Evolutionary conservation across 2,113 vertebrate genomes (phyloP).

Genomic region (Globicephala melas): DNA sequence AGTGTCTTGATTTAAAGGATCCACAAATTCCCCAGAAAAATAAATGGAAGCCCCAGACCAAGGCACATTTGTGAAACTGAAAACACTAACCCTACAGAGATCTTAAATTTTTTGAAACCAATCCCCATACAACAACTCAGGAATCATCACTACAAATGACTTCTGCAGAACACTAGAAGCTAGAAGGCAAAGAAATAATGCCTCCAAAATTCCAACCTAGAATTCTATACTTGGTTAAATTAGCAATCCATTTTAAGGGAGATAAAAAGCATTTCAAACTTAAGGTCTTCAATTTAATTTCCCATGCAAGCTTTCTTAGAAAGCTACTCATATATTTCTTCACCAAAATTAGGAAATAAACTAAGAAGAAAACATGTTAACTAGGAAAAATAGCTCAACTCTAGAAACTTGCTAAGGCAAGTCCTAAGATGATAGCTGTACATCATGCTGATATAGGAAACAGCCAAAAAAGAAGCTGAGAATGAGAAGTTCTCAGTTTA

Average conservation of each 20-base stretch:
- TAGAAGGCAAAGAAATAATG: background rate
- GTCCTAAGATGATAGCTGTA: background rate
- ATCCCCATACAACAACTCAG: background rate
- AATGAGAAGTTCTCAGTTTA: background rate
- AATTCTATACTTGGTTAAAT: background rate
- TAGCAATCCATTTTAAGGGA: background rate
- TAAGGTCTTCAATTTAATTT: constrained; percentile 12
- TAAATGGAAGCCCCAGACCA: background rate
- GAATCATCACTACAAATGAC: background rate
- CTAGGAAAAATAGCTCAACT: background rate
- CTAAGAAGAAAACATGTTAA: background rate
- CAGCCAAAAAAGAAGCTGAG: background rate
- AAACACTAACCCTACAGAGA: background rate
- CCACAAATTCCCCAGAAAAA: background rate
- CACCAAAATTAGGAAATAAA: constrained; percentile 1
- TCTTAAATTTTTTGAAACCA: background rate
- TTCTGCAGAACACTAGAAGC: background rate
- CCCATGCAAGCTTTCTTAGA: background rate
- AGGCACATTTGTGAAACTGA: background rate
- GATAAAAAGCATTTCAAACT: background rate
- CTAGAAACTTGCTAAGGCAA: background rate
- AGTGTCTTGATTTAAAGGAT: background rate
- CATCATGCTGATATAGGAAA: background rate
- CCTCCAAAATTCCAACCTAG: background rate
- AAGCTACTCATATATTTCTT: constrained; percentile 27